Percentiles rank a stretch among this genome's conserved stretches.
Conservation (phyloP, 2,113 vertebrate species). For the Psilopogon haemacephalus region DNA sequence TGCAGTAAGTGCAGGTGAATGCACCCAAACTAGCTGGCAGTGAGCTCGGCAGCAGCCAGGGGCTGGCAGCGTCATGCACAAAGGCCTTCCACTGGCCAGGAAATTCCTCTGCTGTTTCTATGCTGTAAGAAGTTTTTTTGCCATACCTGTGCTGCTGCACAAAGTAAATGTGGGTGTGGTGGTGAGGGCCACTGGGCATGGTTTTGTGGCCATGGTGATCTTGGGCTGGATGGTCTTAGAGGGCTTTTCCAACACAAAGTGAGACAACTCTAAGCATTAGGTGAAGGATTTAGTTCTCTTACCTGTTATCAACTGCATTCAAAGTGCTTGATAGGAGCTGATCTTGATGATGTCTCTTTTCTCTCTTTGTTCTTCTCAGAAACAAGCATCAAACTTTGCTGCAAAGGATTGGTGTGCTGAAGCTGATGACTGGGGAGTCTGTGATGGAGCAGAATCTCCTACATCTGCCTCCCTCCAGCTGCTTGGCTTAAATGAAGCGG, state of each 20-base stretch:
- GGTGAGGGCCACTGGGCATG: neutral
- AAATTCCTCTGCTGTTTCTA: neutral
- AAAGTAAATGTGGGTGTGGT: rapidly evolving
- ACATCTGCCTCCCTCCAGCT: neutral
- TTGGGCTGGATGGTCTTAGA: too few relatives aligned
- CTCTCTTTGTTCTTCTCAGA: neutral
- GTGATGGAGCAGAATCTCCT: slow-evolving; percentile 18
- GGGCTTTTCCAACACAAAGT: too few relatives aligned
- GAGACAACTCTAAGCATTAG: neutral
- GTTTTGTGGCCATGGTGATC: too few relatives aligned
- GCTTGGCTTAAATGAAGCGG: neutral
- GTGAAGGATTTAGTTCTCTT: neutral
- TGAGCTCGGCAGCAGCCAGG: neutral
- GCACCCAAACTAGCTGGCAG: too few relatives aligned
- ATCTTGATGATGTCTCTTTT: neutral
- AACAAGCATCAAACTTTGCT: neutral
- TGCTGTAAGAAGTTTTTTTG: neutral
- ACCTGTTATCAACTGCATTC: neutral
- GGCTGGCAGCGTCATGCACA: neutral
- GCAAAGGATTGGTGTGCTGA: slow-evolving; percentile 81
- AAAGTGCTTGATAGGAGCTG: neutral
- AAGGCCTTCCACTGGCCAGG: neutral
- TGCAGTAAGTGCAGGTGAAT: neutral
- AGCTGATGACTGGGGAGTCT: slow-evolving; percentile 83
- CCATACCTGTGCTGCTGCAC: neutral